Evolutionary conservation across 1,140 invertebrate species (phyloP).

Genomic region (Thalassaphorura encarpata): DNA sequence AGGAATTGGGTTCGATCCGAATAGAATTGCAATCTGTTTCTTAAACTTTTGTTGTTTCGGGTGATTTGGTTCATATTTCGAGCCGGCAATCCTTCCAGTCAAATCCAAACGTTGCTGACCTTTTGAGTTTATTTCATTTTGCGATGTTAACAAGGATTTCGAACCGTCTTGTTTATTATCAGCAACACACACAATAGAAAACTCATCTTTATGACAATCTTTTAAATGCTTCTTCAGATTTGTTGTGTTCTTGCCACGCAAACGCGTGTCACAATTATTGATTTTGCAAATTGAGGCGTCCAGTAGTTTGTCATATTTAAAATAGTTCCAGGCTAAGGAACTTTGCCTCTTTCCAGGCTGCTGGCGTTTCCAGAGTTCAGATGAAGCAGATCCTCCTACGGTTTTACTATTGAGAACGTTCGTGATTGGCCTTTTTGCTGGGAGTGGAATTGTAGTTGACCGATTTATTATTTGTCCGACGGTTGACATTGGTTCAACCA

Average conservation of each 20-base stretch:
- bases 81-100: too few relatives aligned
- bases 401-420: background rate
- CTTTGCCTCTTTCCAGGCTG: background rate
- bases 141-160: background rate
- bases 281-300: background rate
- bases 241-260: background rate
- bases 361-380: background rate
- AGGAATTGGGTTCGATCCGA: background rate
- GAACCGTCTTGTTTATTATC: background rate
- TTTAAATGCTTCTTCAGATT: background rate
- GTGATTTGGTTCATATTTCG: background rate
- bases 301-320: background rate
- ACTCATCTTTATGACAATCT: background rate
- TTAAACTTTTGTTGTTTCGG: background rate
- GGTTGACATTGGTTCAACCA: background rate
- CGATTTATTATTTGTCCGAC: background rate
- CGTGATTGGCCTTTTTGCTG: background rate
- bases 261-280: background rate
- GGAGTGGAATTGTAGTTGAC: background rate
- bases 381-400: background rate
- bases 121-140: background rate
- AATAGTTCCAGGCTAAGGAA: background rate
- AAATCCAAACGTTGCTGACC: too few relatives aligned
- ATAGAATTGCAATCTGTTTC: background rate
- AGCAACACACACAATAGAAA: background rate